These are phyloP conservation scores for Drosophila ironensis DNA, from an alignment of 1,140 invertebrate species.

Conservation along the genomic window DNA sequence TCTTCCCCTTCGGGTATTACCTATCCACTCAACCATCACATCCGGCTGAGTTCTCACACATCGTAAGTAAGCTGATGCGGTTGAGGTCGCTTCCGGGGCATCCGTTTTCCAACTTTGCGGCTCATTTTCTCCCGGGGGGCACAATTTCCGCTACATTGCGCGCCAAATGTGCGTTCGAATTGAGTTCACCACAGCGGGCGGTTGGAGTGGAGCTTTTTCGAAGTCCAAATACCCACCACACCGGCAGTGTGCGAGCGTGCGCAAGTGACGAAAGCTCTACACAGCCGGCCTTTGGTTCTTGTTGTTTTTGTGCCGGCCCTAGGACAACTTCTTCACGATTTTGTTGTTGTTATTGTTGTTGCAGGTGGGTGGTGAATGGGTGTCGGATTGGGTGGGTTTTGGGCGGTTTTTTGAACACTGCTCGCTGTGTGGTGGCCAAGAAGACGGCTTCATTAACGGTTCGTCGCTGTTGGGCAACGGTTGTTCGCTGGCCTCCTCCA, in stretches of 20 bases:
- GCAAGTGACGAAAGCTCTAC: conserved; percentile 18
- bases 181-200: conserved; percentile 4
- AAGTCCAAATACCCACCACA: conserved; percentile 18
- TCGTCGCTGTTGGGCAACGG: conserved; percentile 65
- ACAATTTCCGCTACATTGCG: conserved; percentile 54
- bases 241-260: background rate
- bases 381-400: too few relatives aligned
- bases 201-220: conserved; percentile 18
- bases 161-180: conserved; percentile 41
- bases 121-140: conserved; percentile 20
- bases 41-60: conserved; percentile 37
- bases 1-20: background rate
- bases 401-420: background rate
- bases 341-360: conserved; percentile 6
- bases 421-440: conserved; percentile 42
- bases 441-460: conserved; percentile 62
- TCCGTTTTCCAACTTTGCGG: conserved; percentile 21
- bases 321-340: conserved; percentile 32
- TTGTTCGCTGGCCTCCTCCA: conserved; percentile 36
- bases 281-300: background rate
- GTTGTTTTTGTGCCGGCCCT: conserved; percentile 11
- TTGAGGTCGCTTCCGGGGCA: conserved; percentile 15
- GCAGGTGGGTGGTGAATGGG: background rate
- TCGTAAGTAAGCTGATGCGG: conserved; percentile 26
- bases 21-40: conserved; percentile 6